A percentile compares a stretch with the other conserved stretches of the same genome.
Conservation (phyloP, 2,888 invertebrate genomes). For the Andrena flavipes region DNA sequence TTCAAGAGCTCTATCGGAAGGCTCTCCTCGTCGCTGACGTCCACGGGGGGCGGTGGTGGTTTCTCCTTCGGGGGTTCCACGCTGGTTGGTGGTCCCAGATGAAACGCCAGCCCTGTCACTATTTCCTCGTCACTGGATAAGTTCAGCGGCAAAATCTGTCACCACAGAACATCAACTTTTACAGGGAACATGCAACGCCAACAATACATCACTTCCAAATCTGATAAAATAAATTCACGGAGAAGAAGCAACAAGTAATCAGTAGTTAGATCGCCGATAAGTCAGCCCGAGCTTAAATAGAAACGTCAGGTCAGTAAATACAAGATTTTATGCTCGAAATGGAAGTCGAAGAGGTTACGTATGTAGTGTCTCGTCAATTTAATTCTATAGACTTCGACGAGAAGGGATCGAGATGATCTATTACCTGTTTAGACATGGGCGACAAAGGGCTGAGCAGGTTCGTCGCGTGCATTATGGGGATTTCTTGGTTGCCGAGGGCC, state of each 20-base stretch:
- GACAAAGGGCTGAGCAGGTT: conserved; percentile 76
- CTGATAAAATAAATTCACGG: not conserved
- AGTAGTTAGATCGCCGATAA: not conserved
- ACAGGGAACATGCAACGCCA: not conserved
- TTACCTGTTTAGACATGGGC: conserved; percentile 75
- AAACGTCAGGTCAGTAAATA: not conserved
- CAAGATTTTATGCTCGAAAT: not conserved
- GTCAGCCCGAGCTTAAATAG: not conserved
- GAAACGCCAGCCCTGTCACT: conserved; percentile 83
- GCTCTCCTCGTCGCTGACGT: conserved; percentile 85
- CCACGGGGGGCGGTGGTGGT: conserved; percentile 92
- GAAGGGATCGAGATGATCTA: not conserved
- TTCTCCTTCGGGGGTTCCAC: conserved; percentile 94
- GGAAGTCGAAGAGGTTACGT: not conserved
- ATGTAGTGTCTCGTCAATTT: not conserved
- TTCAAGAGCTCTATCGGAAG: conserved; percentile 87
- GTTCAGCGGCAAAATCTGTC: conserved; percentile 81
- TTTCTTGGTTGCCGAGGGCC: conserved; percentile 67
- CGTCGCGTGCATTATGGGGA: conserved; percentile 56
- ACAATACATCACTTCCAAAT: not conserved
- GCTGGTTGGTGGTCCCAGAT: conserved; percentile 87
- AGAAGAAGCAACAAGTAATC: not conserved
- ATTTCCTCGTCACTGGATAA: conserved; percentile 82
- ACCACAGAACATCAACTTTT: conserved; percentile 10
- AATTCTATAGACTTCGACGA: not conserved